Evolutionary conservation across 2,888 invertebrate species (phyloP).

Genomic region (Chironomus tentans): DNA sequence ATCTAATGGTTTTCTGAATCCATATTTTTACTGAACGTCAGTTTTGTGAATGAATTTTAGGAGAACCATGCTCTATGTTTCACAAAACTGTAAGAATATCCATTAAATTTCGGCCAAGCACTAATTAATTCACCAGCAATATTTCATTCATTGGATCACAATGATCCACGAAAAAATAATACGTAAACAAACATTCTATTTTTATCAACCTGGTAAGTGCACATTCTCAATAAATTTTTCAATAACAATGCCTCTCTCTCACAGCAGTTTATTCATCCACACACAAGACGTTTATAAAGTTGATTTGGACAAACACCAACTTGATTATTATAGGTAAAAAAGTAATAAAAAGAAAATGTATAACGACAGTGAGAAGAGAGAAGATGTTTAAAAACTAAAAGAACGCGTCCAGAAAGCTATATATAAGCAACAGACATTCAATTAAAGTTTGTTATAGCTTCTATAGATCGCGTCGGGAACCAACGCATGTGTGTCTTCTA

Average conservation of each 20-base stretch:
- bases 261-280: not conserved
- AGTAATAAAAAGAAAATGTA: not conserved
- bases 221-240: not conserved
- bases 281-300: not conserved
- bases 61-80: no score
- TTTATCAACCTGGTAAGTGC: no score
- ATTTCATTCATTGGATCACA: no score
- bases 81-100: no score
- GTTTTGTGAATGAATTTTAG: no score
- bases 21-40: no score
- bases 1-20: no score
- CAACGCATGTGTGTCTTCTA: not conserved
- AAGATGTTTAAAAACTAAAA: not conserved
- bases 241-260: not conserved
- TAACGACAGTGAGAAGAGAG: constrained; percentile 3
- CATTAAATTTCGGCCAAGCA: no score
- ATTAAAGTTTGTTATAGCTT: constrained; percentile 3
- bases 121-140: no score
- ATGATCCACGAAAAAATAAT: no score
- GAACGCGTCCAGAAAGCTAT: constrained; percentile 8
- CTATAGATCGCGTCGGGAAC: not conserved
- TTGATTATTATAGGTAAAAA: not conserved
- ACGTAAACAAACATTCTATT: no score
- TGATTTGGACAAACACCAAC: not conserved
- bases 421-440: constrained; percentile 18